Evolutionary conservation across 2,888 invertebrate genomes (phyloP).

Genomic region (Oligia latruncula): DNA sequence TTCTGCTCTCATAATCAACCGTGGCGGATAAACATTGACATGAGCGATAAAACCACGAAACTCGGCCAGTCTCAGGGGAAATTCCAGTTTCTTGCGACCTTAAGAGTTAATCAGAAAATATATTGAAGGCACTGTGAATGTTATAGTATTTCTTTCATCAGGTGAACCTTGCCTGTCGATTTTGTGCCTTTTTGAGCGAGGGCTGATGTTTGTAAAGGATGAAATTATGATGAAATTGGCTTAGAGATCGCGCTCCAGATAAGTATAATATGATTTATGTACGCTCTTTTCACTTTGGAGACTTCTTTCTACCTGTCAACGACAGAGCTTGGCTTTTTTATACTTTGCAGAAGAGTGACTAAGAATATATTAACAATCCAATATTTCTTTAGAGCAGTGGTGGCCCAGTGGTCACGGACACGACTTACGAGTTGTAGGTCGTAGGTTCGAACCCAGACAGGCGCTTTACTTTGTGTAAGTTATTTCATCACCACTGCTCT

Average conservation of each 20-base stretch:
- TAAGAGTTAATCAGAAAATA: conserved; percentile 74
- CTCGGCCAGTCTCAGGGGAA: conserved; percentile 76
- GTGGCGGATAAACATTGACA: conserved; percentile 73
- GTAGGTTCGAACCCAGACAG: too few species aligned
- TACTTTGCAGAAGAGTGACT: neutral
- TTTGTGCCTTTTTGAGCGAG: conserved; percentile 48
- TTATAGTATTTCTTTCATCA: conserved; percentile 67
- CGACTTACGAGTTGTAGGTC: too few species aligned
- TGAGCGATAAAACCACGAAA: conserved; percentile 73
- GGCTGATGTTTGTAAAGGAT: conserved; percentile 55
- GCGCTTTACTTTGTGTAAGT: too few species aligned
- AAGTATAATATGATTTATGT: conserved; percentile 43
- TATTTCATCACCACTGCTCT: too few species aligned
- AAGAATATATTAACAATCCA: conserved; percentile 10
- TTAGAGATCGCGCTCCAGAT: conserved; percentile 36
- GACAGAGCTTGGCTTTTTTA: conserved; percentile 14
- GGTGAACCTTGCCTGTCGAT: conserved; percentile 58
- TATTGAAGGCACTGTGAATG: conserved; percentile 60
- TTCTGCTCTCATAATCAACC: conserved; percentile 67
- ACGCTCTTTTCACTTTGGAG: conserved; percentile 27
- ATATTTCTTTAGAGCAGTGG: too few species aligned
- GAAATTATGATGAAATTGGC: conserved; percentile 50
- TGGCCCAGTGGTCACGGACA: too few species aligned
- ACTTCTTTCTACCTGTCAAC: conserved; percentile 24
- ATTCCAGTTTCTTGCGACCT: conserved; percentile 75